Evolutionary conservation across 2,888 invertebrate genomes (phyloP).

Genomic region (Cyclophora albipunctata): DNA sequence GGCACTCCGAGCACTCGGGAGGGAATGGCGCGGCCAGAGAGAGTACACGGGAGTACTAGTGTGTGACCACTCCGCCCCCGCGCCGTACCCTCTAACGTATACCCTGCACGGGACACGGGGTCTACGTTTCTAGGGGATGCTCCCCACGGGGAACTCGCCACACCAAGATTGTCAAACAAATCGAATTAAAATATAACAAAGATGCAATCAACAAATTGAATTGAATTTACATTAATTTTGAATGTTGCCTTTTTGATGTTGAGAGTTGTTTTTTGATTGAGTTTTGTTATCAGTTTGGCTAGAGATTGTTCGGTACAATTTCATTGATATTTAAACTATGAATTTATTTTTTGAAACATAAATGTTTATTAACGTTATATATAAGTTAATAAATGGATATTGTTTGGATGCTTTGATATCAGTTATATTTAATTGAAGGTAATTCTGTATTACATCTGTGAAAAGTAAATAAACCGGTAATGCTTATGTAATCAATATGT

Average conservation of each 20-base stretch:
- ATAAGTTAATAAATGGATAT: no score
- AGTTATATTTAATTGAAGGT: no score
- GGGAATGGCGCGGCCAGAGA: conserved; percentile 33
- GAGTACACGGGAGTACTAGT: no score
- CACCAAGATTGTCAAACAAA: not conserved
- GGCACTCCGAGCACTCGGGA: conserved; percentile 21
- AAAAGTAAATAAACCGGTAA: no score
- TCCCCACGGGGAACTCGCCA: not conserved
- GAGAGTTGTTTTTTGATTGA: not conserved
- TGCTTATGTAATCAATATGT: no score
- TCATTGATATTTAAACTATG: not conserved
- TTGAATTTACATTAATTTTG: conserved; percentile 6
- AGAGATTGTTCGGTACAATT: no score
- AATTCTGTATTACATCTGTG: no score
- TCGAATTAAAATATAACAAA: conserved; percentile 17
- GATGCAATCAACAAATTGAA: conserved; percentile 17
- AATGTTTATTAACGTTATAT: no score
- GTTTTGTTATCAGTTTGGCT: not conserved
- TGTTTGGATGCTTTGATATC: no score
- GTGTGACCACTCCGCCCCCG: not conserved
- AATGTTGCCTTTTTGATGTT: no score
- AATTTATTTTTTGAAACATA: not conserved
- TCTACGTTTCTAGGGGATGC: not conserved
- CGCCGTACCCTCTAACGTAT: not conserved
- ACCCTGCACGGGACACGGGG: not conserved